phyloP scores from a whole-genome alignment of 2,797 vertebrate genomes.

The Girardinus metallicus region DNA sequence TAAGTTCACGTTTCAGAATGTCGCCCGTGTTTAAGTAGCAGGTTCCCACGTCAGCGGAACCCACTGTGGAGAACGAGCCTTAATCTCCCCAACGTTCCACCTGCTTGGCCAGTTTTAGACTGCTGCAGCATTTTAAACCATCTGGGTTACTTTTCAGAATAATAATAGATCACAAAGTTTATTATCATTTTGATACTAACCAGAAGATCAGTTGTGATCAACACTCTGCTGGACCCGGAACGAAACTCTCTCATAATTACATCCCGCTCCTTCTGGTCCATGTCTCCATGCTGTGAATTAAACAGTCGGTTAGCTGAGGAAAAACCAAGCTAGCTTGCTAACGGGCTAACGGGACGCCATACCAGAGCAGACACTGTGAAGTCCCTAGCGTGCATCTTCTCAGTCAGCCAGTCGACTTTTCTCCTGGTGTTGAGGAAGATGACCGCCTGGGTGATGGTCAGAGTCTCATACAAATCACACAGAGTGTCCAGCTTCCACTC shows the following conservation, averaged over 20 bases:
- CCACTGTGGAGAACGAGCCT: slow-evolving; percentile 85
- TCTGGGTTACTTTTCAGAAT: slow-evolving; percentile 32
- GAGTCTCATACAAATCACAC: slow-evolving; percentile 96
- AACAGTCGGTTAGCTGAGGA: not conserved
- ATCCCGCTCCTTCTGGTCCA: slow-evolving; percentile 99
- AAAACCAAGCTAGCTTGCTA: not conserved
- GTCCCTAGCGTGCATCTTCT: slow-evolving; percentile 98
- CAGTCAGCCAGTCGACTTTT: slow-evolving; percentile 99
- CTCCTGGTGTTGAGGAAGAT: slow-evolving; percentile 99
- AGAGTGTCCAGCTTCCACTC: slow-evolving; percentile 99
- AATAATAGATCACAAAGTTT: too few relatives aligned
- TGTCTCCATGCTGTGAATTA: slow-evolving; percentile 90
- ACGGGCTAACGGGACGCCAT: slow-evolving; percentile 43
- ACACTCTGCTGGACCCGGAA: slow-evolving; percentile 95
- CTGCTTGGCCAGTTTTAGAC: slow-evolving; percentile 65
- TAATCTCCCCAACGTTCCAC: slow-evolving; percentile 81
- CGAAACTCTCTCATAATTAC: slow-evolving; percentile 98
- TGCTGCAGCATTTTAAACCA: slow-evolving; percentile 41
- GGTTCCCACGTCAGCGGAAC: slow-evolving; percentile 56
- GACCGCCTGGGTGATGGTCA: slow-evolving; percentile 98
- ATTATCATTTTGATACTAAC: slow-evolving; percentile 75
- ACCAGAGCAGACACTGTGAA: slow-evolving; percentile 99
- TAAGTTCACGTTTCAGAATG: slow-evolving; percentile 46
- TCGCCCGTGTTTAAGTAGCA: slow-evolving; percentile 72
- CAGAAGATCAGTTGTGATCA: slow-evolving; percentile 98